Conservation (phyloP, 2,888 invertebrate species). For the Alsophila aescularia region DNA sequence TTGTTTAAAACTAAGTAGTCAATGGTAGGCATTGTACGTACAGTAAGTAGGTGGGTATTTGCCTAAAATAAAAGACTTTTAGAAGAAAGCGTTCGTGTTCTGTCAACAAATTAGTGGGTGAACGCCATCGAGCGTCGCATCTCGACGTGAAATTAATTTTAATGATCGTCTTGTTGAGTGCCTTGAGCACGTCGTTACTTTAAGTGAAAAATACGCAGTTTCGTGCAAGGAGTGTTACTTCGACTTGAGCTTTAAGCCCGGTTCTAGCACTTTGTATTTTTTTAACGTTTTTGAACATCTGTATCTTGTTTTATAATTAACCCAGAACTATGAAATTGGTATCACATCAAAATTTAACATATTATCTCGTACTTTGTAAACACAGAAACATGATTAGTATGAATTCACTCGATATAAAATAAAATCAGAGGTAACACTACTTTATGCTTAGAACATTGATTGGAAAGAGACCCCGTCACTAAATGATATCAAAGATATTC, state of each 20-base stretch:
- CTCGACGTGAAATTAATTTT: conserved; percentile 40
- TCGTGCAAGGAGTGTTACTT: not conserved
- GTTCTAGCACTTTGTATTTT: too few relatives aligned
- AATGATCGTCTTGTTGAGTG: conserved; percentile 29
- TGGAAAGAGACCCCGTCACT: too few relatives aligned
- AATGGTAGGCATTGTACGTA: not conserved
- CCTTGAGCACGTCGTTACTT: conserved; percentile 19
- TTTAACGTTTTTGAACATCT: too few relatives aligned
- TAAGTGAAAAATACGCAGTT: conserved; percentile 19
- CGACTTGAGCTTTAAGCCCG: not conserved
- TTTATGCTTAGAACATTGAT: too few relatives aligned
- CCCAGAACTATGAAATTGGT: too few relatives aligned
- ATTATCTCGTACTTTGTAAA: too few relatives aligned
- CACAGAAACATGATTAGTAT: too few relatives aligned
- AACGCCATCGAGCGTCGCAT: conserved; percentile 30
- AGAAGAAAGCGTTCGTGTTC: conserved; percentile 33
- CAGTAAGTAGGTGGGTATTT: conserved; percentile 9
- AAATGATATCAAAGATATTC: too few relatives aligned
- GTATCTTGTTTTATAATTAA: too few relatives aligned
- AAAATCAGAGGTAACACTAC: too few relatives aligned
- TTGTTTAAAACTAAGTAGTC: not conserved
- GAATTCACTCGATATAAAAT: too few relatives aligned
- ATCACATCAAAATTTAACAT: too few relatives aligned
- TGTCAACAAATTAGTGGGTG: conserved; percentile 58
- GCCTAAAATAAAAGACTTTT: conserved; percentile 29